Evolutionary conservation across 2,113 vertebrate genomes (phyloP).

Genomic region (Ammodytes marinus): DNA sequence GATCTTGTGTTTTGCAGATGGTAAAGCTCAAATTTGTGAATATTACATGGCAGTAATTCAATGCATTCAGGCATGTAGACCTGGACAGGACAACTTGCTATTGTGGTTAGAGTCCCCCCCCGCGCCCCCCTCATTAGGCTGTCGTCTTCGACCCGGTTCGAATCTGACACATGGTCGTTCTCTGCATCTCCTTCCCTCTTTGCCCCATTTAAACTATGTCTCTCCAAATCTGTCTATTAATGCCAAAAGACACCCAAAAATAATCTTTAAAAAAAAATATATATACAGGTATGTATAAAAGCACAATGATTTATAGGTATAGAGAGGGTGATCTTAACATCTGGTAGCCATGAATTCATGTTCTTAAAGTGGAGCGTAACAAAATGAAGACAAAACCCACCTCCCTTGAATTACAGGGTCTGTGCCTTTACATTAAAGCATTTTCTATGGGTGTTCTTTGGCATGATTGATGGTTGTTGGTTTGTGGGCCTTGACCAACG

Average conservation of each 20-base stretch:
- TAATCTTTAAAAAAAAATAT: no score
- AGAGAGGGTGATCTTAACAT: background rate
- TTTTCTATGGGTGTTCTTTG: slow-evolving; percentile 4
- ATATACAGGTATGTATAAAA: slow-evolving; percentile 1
- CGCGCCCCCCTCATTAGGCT: no score
- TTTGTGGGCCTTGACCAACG: slow-evolving; percentile 8
- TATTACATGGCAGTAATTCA: no score
- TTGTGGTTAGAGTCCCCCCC: no score
- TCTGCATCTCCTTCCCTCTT: no score
- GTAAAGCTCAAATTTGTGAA: background rate
- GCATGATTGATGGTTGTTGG: slow-evolving; percentile 29
- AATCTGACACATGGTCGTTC: no score
- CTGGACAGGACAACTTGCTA: no score
- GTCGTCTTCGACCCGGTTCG: no score
- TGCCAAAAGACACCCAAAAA: no score
- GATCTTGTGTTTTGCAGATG: background rate
- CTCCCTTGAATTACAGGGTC: background rate
- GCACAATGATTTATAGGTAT: background rate
- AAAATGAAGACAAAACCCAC: slow-evolving; percentile 17
- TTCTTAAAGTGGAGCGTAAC: background rate
- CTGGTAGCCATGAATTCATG: background rate
- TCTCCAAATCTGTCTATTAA: no score
- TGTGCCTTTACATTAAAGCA: background rate
- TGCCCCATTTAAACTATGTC: no score
- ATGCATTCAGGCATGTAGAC: no score